These are phyloP conservation scores for Lasioglossum morio DNA, from an alignment of 2,888 invertebrate genomes.

Conservation along the genomic window DNA sequence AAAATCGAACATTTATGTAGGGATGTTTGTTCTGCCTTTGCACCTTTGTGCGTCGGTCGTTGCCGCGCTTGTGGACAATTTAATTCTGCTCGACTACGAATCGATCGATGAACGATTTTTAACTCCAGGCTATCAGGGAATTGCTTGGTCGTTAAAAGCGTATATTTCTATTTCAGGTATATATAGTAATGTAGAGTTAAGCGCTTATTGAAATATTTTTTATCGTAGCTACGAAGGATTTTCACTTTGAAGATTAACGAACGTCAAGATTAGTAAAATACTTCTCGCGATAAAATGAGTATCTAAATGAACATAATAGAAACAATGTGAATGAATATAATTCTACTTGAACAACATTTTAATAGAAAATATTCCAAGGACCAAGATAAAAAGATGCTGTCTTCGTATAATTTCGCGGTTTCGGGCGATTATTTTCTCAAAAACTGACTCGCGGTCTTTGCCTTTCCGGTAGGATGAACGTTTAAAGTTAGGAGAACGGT, in stretches of 20 bases:
- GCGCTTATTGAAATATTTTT: not conserved
- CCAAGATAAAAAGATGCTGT: not conserved
- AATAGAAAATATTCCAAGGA: not conserved
- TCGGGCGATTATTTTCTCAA: not conserved
- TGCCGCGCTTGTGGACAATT: not conserved
- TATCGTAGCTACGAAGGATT: too few species aligned
- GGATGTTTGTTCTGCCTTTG: not conserved
- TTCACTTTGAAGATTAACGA: too few species aligned
- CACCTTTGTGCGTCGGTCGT: not conserved
- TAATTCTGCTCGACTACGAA: conserved; percentile 5
- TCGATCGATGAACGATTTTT: conserved; percentile 10
- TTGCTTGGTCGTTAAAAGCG: not conserved
- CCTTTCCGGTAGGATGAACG: not conserved
- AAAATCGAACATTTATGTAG: not conserved
- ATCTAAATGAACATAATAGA: not conserved
- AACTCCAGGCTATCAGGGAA: not conserved
- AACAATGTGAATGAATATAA: not conserved
- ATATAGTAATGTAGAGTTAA: not conserved
- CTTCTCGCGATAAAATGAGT: too few species aligned
- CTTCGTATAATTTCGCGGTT: not conserved
- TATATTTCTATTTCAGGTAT: not conserved
- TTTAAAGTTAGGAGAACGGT: conserved; percentile 45
- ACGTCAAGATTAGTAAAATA: too few species aligned
- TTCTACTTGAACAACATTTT: not conserved
- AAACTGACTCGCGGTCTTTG: not conserved